Evolutionary conservation across 2,113 vertebrate genomes (phyloP).

Genomic region (Sylvietta virens): DNA sequence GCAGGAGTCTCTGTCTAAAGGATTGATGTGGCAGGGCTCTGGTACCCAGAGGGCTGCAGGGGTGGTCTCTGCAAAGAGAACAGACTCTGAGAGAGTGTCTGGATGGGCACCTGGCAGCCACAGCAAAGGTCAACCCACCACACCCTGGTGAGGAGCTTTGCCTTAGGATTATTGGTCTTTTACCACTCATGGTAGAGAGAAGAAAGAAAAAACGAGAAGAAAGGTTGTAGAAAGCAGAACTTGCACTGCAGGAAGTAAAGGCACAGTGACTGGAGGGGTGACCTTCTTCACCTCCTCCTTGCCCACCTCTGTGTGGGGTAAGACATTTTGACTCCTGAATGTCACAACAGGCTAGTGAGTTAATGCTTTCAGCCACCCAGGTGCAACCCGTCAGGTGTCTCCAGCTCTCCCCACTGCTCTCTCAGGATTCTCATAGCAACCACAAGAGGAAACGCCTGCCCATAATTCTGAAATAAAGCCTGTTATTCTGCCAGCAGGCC

Average conservation of each 20-base stretch:
- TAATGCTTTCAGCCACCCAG: background rate
- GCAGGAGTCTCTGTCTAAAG: background rate
- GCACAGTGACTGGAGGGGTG: fast-evolving
- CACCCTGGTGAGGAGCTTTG: background rate
- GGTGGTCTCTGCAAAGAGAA: background rate
- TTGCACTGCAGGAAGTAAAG: background rate
- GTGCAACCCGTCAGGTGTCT: background rate
- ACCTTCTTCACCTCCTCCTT: background rate
- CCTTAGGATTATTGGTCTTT: background rate
- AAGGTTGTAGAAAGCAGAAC: background rate
- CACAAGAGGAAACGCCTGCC: fast-evolving
- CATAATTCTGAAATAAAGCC: background rate
- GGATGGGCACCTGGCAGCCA: background rate
- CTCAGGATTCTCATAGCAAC: background rate
- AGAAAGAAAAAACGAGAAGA: background rate
- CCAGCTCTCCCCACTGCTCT: background rate
- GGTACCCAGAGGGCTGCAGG: background rate
- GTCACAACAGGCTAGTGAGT: background rate
- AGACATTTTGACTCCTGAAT: background rate
- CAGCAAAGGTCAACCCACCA: background rate
- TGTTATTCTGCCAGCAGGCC: background rate
- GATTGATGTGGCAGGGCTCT: background rate
- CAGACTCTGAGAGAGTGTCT: background rate
- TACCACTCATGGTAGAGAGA: background rate
- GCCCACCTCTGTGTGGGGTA: background rate